Evolutionary conservation across 92 coral and sea anemone genomes (phyloP), one percentile per base, ranked within the genome.

Genomic region (Diadumene lineata): DNA sequence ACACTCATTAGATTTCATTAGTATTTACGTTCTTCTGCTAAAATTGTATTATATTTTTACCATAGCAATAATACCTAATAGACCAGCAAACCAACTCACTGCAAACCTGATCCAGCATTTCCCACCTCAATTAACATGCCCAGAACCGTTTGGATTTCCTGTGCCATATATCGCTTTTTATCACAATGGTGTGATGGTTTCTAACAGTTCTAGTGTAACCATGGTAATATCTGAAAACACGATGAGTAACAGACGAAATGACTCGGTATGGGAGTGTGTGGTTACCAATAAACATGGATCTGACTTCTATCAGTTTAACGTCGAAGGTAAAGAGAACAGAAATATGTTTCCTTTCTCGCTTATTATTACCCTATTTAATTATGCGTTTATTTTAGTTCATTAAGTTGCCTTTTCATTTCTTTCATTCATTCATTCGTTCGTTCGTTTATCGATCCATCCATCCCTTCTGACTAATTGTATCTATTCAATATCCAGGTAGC

Each of bases 141-240:
- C 71, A 6, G 71, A 79, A 30, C 55, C 84, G 21, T 60, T 79
- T 43, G 78, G 78, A 21, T 71, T 34, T 19, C 72, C 78, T 38
- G 64, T 58, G 31, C 84, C 84, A 32, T 50, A 53, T 21, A 72
- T 70, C 58, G 77, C 84, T 15, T 79, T 77, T 77, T 69, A 56
- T 24, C 69, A 46, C 60, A 72, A 70, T 71, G 84, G 84, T 9
- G 50, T 34, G 50, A 63, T 58, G 22, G 44, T 60, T 8, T 64
- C 61, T 46, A 78, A 78, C 82, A 78, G 75, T 32, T 31, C 82
- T 24, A 27, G 44, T 69, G 23, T 50, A 11, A 22, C 8, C 1
- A 22, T 55, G 17, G 33, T 50, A n/a, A 17, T n/a, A n/a, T n/a
- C n/a, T n/a, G n/a, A 31, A 9, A 68, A 19, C 18, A 28, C 72